Evolutionary conservation across 2,113 vertebrate genomes (phyloP), one percentile per base, ranked within the genome.

Genomic region (Hipposideros armiger): DNA sequence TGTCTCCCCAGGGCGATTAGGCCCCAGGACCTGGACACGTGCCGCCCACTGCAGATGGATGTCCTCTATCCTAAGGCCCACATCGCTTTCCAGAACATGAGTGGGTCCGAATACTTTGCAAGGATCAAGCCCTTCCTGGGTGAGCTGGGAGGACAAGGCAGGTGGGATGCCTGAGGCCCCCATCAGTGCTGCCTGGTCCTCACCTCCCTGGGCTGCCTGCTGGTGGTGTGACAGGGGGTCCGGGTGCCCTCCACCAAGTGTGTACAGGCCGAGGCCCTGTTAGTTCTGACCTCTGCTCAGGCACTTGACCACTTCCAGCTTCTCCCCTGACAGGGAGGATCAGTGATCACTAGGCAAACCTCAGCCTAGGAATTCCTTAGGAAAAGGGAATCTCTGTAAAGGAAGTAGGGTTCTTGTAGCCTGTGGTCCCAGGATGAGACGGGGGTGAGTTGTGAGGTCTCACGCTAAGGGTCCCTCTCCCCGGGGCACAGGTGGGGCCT

Each of bases 31-130:
- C 36, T 98, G 83, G 97, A 97, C 6, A 90, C 14, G 26, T 99
- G 99, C 76, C 96, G 95, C 4, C 92, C 84, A 10, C 15, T 5
- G 16, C 98, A 98, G 0, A 98, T 99, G 96, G 77, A 82, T 17
- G 7, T 60, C 7, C 96, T 99, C 42, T 99, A 99, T 24, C 1
- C 0, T 54, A 98, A 98, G 54, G 98, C 99, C 73, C 87, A 15
- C 2, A 0, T 2, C 0, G 98, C 99, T 58, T 99, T 99, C 95
- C 97, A 93, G 32, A 90, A 91, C 7, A 1, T 1, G 3, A 67
- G 50, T 0, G 6, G 15, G 26, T 0, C 54, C 8, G 66, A 95
- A 1, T 95, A 97, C 52, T 99, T 98, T 64, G 58, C 78, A 62
- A 98, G 98, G 36, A 98, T 98, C 11, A 26, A 66, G 52, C 40